phyloP scores from a whole-genome alignment of 2,797 vertebrate species.

The Mastacembelus armatus region DNA sequence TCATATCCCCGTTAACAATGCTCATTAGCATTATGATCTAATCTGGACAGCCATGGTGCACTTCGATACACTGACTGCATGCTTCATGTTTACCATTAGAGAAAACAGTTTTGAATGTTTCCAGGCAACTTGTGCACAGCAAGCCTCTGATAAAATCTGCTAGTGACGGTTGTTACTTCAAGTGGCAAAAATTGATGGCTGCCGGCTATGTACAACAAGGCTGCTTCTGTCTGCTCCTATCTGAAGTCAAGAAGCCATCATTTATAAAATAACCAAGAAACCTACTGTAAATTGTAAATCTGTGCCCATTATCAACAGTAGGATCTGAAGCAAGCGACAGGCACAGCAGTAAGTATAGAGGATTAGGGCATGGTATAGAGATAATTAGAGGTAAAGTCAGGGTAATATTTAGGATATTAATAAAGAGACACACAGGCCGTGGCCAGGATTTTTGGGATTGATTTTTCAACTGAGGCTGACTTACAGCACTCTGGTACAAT shows the following conservation, averaged over 20 bases:
- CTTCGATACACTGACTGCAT: slow-evolving; percentile 16
- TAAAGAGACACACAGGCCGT: not conserved
- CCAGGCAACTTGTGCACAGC: too few relatives aligned
- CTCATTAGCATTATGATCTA: slow-evolving; percentile 45
- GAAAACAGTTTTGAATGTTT: not conserved
- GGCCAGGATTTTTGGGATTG: not conserved
- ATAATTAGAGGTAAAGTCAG: not conserved
- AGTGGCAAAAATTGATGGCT: too few relatives aligned
- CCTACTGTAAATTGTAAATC: too few relatives aligned
- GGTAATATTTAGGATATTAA: not conserved
- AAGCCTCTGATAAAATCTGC: too few relatives aligned
- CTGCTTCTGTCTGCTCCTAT: too few relatives aligned
- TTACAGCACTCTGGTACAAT: too few relatives aligned
- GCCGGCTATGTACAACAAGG: too few relatives aligned
- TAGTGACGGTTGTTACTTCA: not conserved
- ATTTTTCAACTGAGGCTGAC: not conserved
- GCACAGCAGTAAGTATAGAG: too few relatives aligned
- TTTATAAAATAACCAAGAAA: too few relatives aligned
- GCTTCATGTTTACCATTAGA: slow-evolving; percentile 26
- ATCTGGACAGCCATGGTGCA: slow-evolving; percentile 32
- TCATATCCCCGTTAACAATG: slow-evolving; percentile 17
- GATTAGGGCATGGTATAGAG: not conserved
- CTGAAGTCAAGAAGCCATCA: too few relatives aligned
- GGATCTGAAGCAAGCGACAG: too few relatives aligned
- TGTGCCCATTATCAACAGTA: too few relatives aligned